phyloP scores from a whole-genome alignment of 1,140 invertebrate species.

The Dolichoris vasculosae region DNA sequence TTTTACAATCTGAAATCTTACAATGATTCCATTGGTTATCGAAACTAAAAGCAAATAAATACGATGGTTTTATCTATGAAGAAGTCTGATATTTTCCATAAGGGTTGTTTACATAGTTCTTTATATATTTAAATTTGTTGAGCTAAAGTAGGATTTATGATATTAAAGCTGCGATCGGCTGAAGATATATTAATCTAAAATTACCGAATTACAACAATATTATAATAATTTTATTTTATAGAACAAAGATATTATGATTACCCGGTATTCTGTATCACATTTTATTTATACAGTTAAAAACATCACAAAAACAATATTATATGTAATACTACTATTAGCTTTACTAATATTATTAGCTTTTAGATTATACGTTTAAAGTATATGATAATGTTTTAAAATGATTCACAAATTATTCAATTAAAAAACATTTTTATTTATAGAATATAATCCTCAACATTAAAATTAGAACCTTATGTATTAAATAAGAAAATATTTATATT shows the following conservation, averaged over 20 bases:
- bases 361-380: neutral
- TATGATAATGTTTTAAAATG: neutral
- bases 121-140: conserved; percentile 60
- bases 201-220: neutral
- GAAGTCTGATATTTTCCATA: conserved; percentile 41
- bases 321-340: neutral
- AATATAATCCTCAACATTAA: too few relatives aligned
- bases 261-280: neutral
- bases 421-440: too few relatives aligned
- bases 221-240: neutral
- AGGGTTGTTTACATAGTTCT: conserved; percentile 49
- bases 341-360: neutral
- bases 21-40: conserved; percentile 51
- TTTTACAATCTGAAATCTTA: conserved; percentile 52
- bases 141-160: conserved; percentile 40
- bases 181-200: conserved; percentile 22
- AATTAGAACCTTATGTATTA: too few relatives aligned
- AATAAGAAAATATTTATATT: too few relatives aligned
- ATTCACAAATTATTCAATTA: too few relatives aligned
- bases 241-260: neutral
- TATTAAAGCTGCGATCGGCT: neutral
- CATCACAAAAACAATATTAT: neutral
- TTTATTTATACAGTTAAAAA: neutral
- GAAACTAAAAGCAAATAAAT: conserved; percentile 50
- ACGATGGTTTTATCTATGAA: conserved; percentile 33